Conservation (phyloP, 2,888 invertebrate genomes). For the Sesia bembeciformis region DNA sequence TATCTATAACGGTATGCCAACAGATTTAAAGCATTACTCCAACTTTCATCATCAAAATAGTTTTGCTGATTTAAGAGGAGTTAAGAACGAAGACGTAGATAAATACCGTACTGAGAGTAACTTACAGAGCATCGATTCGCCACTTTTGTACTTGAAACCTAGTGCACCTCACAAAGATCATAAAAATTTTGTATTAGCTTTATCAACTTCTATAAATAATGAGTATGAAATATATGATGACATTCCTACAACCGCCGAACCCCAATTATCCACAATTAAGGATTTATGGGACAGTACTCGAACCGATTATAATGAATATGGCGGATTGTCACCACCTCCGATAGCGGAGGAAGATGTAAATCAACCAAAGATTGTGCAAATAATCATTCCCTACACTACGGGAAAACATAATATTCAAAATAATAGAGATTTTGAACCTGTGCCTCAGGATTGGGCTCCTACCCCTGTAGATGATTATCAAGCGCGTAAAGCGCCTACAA, state of each 20-base stretch:
- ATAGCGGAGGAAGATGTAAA: conserved; percentile 38
- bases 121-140: conserved; percentile 73
- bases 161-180: conserved; percentile 72
- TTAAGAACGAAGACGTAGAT: conserved; percentile 57
- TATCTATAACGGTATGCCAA: conserved; percentile 34
- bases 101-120: conserved; percentile 60
- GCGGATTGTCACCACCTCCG: conserved; percentile 22
- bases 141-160: conserved; percentile 69
- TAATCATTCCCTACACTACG: conserved; percentile 86
- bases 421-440: conserved; percentile 41
- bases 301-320: conserved; percentile 30
- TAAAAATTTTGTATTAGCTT: conserved; percentile 45
- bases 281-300: conserved; percentile 41
- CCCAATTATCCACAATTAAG: conserved; percentile 22
- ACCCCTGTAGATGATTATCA: conserved; percentile 46
- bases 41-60: conserved; percentile 39
- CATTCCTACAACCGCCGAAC: conserved; percentile 32
- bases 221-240: conserved; percentile 66
- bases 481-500: conserved; percentile 64
- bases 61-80: conserved; percentile 58
- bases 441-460: conserved; percentile 48
- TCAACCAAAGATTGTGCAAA: conserved; percentile 80
- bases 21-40: conserved; percentile 30
- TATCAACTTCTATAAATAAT: conserved; percentile 38
- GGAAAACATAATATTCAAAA: conserved; percentile 34